phyloP scores from a whole-genome alignment of 2,888 invertebrate genomes.

The Apodemia zela region DNA sequence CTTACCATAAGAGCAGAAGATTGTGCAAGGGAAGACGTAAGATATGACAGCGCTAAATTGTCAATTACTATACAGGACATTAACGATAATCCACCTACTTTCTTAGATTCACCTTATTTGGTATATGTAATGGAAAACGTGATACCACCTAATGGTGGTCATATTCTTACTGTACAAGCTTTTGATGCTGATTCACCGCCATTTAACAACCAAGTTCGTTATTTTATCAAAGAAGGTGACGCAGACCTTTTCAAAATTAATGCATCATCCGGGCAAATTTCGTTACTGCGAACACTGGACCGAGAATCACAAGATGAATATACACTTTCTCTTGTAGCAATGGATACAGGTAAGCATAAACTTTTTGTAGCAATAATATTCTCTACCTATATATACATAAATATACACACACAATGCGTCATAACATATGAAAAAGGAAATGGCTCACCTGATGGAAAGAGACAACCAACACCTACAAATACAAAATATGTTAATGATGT shows the following conservation, averaged over 20 bases:
- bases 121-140: slow-evolving; percentile 96
- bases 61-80: slow-evolving; percentile 93
- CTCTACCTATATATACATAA: too few species aligned
- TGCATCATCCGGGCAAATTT: slow-evolving; percentile 94
- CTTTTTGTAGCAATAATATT: too few species aligned
- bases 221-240: slow-evolving; percentile 96
- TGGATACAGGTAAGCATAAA: slow-evolving; percentile 90
- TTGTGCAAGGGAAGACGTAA: slow-evolving; percentile 87
- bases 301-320: slow-evolving; percentile 92
- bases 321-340: slow-evolving; percentile 91
- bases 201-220: slow-evolving; percentile 93
- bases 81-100: slow-evolving; percentile 96
- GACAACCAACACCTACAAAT: too few species aligned
- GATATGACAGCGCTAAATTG: slow-evolving; percentile 89
- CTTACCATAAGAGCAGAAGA: slow-evolving; percentile 94
- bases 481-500: too few species aligned
- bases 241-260: slow-evolving; percentile 94
- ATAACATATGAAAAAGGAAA: too few species aligned
- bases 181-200: slow-evolving; percentile 95
- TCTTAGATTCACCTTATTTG: slow-evolving; percentile 95
- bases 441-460: too few species aligned
- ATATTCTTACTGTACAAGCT: slow-evolving; percentile 90
- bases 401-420: too few species aligned
- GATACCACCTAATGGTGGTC: slow-evolving; percentile 88
- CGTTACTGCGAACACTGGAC: slow-evolving; percentile 89